A percentile compares a stretch with the other conserved stretches of the same genome.
Conservation (phyloP, 2,797 vertebrate species). For the Hozukius guyotensis region DNA sequence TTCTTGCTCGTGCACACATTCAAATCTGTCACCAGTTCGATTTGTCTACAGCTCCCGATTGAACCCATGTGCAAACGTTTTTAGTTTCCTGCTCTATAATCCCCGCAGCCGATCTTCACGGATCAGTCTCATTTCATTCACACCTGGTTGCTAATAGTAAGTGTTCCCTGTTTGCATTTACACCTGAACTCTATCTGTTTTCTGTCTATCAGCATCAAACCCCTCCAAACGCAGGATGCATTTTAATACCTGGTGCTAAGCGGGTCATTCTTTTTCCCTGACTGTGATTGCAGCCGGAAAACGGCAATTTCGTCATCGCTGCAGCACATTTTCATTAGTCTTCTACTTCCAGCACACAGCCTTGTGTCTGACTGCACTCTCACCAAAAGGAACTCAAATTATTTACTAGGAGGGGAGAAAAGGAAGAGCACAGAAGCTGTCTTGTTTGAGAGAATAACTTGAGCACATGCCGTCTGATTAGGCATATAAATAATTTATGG, state of each 20-base stretch:
- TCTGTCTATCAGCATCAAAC: conserved; percentile 21
- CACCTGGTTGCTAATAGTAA: conserved; percentile 16
- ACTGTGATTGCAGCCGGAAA: conserved; percentile 71
- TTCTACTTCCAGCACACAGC: conserved; percentile 45
- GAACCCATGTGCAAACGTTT: not conserved
- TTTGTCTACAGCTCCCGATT: conserved; percentile 4
- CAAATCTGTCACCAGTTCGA: not conserved
- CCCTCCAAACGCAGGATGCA: conserved; percentile 25
- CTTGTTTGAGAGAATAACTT: conserved; percentile 72
- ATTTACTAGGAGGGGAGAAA: conserved; percentile 49
- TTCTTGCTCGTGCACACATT: not conserved
- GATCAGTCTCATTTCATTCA: conserved; percentile 23
- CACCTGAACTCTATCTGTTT: conserved; percentile 19
- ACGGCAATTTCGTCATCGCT: conserved; percentile 63
- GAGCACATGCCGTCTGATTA: conserved; percentile 73
- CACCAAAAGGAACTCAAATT: conserved; percentile 59
- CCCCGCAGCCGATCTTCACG: not conserved
- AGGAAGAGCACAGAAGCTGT: conserved; percentile 62
- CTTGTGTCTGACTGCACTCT: conserved; percentile 46
- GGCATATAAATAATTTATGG: conserved; percentile 81
- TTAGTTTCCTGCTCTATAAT: not conserved
- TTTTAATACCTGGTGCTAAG: conserved; percentile 51
- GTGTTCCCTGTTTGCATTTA: conserved; percentile 18
- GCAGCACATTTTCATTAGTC: conserved; percentile 62
- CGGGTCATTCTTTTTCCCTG: conserved; percentile 58